phyloP scores from a whole-genome alignment of 2,797 vertebrate species.

The Tympanoctomys barrerae region DNA sequence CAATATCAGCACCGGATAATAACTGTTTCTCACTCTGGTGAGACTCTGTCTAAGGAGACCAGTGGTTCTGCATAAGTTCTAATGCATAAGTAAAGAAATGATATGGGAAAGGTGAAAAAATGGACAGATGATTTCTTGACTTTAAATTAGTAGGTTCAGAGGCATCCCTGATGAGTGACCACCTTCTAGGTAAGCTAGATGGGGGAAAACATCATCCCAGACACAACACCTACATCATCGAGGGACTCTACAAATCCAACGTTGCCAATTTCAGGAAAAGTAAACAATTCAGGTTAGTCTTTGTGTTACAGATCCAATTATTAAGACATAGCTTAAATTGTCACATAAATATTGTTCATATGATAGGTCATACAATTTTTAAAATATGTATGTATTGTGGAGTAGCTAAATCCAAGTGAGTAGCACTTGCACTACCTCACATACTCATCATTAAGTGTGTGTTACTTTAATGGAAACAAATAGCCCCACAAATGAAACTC shows the following conservation, averaged over 20 bases:
- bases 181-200: neutral
- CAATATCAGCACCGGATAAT: neutral
- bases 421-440: neutral
- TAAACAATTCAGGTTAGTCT: neutral
- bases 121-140: neutral
- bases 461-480: constrained; percentile 96
- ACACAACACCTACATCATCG: neutral
- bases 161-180: neutral
- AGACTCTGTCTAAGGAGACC: neutral
- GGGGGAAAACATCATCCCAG: neutral
- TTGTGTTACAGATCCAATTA: neutral
- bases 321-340: neutral
- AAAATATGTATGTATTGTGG: neutral
- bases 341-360: neutral
- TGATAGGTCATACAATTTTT: neutral
- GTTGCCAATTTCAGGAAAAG: neutral
- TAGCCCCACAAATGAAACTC: constrained; percentile 92
- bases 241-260: neutral
- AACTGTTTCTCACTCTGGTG: neutral
- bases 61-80: neutral
- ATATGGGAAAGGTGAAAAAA: neutral
- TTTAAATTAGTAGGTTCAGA: neutral
- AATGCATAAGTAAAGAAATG: neutral
- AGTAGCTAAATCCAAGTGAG: too few species aligned
- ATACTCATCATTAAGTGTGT: constrained; percentile 83